A percentile compares a stretch with the other conserved stretches of the same genome.
Evolutionary conservation across 2,797 vertebrate genomes (phyloP).

Genomic region (Fratercula arctica): DNA sequence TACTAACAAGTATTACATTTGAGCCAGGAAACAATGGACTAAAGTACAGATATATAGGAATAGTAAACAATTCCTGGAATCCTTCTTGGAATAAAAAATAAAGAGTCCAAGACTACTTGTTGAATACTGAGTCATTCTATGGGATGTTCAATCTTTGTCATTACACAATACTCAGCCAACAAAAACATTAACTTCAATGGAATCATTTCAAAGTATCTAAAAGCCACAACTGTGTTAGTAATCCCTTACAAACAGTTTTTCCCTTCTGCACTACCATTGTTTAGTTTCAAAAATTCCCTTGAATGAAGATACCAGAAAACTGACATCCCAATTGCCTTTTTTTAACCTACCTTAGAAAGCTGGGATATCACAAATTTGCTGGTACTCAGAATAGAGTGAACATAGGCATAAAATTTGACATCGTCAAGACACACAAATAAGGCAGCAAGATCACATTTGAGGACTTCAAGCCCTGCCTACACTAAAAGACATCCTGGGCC

Average conservation of each 20-base stretch:
- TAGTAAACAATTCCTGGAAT: not conserved
- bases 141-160: not conserved
- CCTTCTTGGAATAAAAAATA: not conserved
- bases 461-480: conserved; percentile 20
- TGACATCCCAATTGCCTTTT: not conserved
- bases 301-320: not conserved
- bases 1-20: not conserved
- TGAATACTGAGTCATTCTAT: not conserved
- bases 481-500: conserved; percentile 13
- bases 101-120: not conserved
- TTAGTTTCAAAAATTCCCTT: not conserved
- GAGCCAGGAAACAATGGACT: not conserved
- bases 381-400: not conserved
- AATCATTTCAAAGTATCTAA: not conserved
- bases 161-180: not conserved
- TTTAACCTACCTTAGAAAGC: not conserved
- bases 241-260: not conserved
- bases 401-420: not conserved
- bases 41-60: not conserved
- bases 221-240: not conserved
- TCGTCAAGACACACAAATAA: not conserved
- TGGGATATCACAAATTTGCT: not conserved
- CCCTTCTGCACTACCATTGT: not conserved
- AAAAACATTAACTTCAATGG: not conserved
- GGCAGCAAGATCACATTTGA: not conserved